A percentile compares a stretch with the other conserved stretches of the same genome.
Conservation (phyloP, 2,113 vertebrate species). For the Sialia sialis region DNA sequence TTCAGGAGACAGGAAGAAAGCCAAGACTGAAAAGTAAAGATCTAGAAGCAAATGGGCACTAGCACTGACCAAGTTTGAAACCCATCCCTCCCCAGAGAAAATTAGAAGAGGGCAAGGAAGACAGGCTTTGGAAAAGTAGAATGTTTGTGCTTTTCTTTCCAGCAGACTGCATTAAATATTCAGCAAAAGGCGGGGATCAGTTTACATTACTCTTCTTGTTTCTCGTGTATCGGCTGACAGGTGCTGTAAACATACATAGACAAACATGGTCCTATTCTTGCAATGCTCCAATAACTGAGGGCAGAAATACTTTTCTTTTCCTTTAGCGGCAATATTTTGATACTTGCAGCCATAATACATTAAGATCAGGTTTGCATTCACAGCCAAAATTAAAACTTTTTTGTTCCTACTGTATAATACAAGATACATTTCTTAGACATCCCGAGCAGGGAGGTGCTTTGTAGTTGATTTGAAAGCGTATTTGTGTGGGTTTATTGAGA, state of each 20-base stretch:
- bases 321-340: conserved; percentile 1
- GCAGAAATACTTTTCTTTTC: conserved; percentile 60
- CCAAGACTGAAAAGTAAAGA: conserved; percentile 77
- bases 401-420: neutral
- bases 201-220: conserved; percentile 90
- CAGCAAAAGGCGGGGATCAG: conserved; percentile 79
- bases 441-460: neutral
- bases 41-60: conserved; percentile 80
- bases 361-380: neutral
- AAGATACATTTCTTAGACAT: neutral
- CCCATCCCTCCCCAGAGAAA: conserved; percentile 81
- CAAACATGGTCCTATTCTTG: conserved; percentile 77
- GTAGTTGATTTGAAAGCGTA: neutral
- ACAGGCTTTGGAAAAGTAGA: conserved; percentile 78
- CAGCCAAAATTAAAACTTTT: neutral
- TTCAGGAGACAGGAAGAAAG: conserved; percentile 87
- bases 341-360: neutral
- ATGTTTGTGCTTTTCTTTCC: conserved; percentile 79
- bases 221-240: conserved; percentile 87
- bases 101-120: conserved; percentile 78
- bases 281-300: conserved; percentile 56
- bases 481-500: neutral
- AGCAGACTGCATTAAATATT: conserved; percentile 86
- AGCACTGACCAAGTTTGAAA: conserved; percentile 79
- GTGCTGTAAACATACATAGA: conserved; percentile 91